Evolutionary conservation across 2,797 vertebrate genomes (phyloP), one percentile per base, ranked within the genome.

Genomic region (Acanthurus lineatus): DNA sequence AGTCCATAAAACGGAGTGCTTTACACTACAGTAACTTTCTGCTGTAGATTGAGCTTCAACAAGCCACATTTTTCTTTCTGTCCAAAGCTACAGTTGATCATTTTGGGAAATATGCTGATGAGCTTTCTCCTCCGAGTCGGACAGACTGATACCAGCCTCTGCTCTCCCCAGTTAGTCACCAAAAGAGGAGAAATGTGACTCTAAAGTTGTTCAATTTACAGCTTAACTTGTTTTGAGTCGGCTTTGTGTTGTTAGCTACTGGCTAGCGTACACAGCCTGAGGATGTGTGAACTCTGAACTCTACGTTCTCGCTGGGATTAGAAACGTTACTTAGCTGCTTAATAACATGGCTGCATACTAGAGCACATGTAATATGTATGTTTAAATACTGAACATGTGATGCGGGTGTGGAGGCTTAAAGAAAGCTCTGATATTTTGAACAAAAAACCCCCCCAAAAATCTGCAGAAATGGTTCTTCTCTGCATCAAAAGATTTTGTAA

Each of bases 1-100:
- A 76, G 17, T 76, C 78, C 51, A 69, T 59, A 48, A 81, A 81
- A 4, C 42, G 7, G 32, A 42, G 56, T 44, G 47, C 64, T 79
- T 44, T 57, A 54, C 22, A 32, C 2, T 22, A 25, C 9, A 9
- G 17, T 67, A 71, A 48, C 59, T 69, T 77, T 83, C 19, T 17
- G 2, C 40, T 73, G 59, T 25, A 59, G 51, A 81, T 51, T 42
- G 69, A 6, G 15, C 32, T 11, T 1, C 44, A 4, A 40, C 19
- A 16, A 44, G 42, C 22, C 44, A 54, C 48, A 15, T 63, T 68
- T 38, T 20, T 9, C 42, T 42, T 32, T 32, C 28, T 32, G 28
- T 32, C 28, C 28, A 32, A 32, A 32, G 28, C 28, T 5, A 32
- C 28, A 32, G 28, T 32, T 32, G 28, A 32, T 32, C 28, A 32